A percentile compares a stretch with the other conserved stretches of the same genome.
Evolutionary conservation across 2,888 invertebrate genomes (phyloP).

Genomic region (Phymatocera aterrima): DNA sequence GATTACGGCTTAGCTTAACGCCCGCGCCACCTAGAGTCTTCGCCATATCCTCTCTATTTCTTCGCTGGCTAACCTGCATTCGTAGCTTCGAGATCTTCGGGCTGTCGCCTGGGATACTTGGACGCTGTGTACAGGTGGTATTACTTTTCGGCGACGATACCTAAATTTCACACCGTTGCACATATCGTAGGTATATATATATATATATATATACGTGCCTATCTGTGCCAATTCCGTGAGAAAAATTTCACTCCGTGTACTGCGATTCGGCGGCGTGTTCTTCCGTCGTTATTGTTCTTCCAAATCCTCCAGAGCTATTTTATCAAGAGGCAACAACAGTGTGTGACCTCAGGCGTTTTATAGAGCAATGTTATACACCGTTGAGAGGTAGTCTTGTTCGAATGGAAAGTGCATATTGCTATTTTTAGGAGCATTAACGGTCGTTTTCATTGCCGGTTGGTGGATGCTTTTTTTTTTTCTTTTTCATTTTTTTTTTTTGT

Average conservation of each 20-base stretch:
- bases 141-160: no score
- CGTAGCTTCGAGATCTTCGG: not conserved
- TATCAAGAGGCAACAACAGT: no score
- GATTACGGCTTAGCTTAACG: constrained; percentile 68
- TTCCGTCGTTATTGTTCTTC: no score
- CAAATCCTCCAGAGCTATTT: no score
- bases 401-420: not conserved
- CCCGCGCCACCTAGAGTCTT: constrained; percentile 51
- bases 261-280: no score
- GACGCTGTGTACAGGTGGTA: not conserved
- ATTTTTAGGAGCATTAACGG: not conserved
- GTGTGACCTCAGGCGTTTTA: no score
- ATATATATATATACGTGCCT: no score
- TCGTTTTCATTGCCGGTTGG: not conserved
- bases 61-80: constrained; percentile 25
- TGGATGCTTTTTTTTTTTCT: not conserved
- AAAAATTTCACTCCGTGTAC: no score
- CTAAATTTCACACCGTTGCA: not conserved
- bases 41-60: constrained; percentile 13
- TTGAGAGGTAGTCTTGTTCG: not conserved
- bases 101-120: constrained; percentile 2
- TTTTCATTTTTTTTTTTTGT: not conserved
- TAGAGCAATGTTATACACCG: no score
- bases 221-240: no score
- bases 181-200: no score